Evolutionary conservation across 2,797 vertebrate genomes (phyloP).

Genomic region (Malacoraja senta): DNA sequence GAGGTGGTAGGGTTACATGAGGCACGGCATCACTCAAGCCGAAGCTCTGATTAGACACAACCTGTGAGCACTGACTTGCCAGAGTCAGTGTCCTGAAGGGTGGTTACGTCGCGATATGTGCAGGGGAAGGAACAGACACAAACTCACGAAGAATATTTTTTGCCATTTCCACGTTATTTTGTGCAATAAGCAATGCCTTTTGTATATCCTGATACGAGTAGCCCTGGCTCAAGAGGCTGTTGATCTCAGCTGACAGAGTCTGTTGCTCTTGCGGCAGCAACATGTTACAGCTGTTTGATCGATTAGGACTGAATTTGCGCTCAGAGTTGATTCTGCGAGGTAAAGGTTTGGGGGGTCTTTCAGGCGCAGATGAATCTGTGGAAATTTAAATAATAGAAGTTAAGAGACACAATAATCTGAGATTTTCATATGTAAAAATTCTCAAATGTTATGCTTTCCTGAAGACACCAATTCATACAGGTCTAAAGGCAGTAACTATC

Average conservation of each 20-base stretch:
- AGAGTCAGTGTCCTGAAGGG: conserved; percentile 38
- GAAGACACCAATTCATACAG: background rate
- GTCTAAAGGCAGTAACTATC: background rate
- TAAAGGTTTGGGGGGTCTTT: conserved; percentile 87
- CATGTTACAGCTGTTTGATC: conserved; percentile 3
- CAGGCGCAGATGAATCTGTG: conserved; percentile 71
- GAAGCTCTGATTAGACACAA: conserved; percentile 44
- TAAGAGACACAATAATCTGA: background rate
- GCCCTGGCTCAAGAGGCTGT: conserved; percentile 90
- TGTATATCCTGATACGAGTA: conserved; percentile 98
- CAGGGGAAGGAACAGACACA: conserved; percentile 81
- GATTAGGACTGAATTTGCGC: conserved; percentile 56
- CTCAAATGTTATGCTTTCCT: background rate
- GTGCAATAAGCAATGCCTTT: conserved; percentile 94
- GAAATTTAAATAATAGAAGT: conserved; percentile 44
- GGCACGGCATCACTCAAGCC: conserved; percentile 51
- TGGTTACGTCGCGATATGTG: conserved; percentile 88
- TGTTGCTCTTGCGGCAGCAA: conserved; percentile 42
- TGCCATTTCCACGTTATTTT: conserved; percentile 98
- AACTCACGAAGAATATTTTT: conserved; percentile 96
- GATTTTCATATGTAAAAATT: background rate
- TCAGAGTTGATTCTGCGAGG: conserved; percentile 89
- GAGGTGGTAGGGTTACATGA: conserved; percentile 51
- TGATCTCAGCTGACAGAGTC: conserved; percentile 76
- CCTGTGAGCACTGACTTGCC: conserved; percentile 49